Percentiles rank a stretch among this genome's conserved stretches.
Conservation (phyloP, 1,140 invertebrate species). For the Diuraphis noxia region DNA sequence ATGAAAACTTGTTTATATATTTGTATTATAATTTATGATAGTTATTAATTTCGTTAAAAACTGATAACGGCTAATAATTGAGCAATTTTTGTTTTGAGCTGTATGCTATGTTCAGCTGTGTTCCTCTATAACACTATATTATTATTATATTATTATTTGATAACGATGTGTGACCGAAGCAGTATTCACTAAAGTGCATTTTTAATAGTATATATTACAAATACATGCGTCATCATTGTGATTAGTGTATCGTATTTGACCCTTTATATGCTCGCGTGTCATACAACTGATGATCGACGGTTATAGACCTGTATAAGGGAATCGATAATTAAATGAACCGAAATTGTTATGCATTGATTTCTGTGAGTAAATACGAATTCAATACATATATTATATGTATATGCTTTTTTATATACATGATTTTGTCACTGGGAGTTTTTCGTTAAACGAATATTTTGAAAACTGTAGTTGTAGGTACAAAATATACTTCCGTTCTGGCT, state of each 20-base stretch:
- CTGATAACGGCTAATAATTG: background rate
- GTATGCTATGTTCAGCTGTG: background rate
- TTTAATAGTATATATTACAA: background rate
- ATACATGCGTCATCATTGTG: background rate
- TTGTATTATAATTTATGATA: background rate
- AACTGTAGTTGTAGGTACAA: background rate
- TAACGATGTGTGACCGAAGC: background rate
- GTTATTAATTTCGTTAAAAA: background rate
- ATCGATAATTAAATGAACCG: background rate
- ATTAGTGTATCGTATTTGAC: background rate
- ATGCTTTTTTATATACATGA: background rate
- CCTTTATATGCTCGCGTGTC: background rate
- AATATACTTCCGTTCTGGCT: background rate
- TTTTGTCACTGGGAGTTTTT: background rate
- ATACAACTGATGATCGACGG: background rate
- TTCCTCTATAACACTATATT: background rate
- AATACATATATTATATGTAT: background rate
- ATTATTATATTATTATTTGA: background rate
- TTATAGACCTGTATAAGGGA: background rate
- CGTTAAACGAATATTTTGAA: background rate
- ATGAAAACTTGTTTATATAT: background rate
- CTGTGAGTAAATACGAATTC: background rate
- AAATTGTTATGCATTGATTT: background rate
- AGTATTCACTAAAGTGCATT: background rate
- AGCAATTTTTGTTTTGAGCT: background rate